Percentiles rank a stretch among this genome's conserved stretches.
Evolutionary conservation across 2,888 invertebrate species (phyloP).

Genomic region (Hydrotaea cyrtoneurina): DNA sequence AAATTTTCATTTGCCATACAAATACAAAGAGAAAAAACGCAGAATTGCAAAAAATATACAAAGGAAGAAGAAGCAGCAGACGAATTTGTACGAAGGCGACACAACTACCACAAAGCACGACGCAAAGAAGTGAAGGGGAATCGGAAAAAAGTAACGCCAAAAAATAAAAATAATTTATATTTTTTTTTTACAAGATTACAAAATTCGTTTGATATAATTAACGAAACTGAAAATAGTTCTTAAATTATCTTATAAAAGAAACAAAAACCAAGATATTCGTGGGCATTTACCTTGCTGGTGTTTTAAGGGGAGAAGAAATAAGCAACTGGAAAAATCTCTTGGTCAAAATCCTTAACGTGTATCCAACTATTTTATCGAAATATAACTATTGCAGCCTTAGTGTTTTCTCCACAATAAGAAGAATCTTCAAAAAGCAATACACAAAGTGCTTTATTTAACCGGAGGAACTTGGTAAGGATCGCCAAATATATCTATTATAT

Average conservation of each 20-base stretch:
- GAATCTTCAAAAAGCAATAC: constrained; percentile 60
- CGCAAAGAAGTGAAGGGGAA: constrained; percentile 64
- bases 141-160: constrained; percentile 66
- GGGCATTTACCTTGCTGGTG: constrained; percentile 43
- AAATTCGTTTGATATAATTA: constrained; percentile 59
- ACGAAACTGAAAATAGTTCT: constrained; percentile 54
- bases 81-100: constrained; percentile 62
- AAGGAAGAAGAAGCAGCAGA: constrained; percentile 52
- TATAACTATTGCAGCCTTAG: constrained; percentile 46
- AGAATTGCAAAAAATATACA: constrained; percentile 64
- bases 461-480: constrained; percentile 53
- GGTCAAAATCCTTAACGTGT: constrained; percentile 27
- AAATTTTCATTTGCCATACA: constrained; percentile 57
- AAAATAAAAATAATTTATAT: constrained; percentile 60
- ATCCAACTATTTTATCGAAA: constrained; percentile 17
- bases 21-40: constrained; percentile 62
- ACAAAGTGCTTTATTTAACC: constrained; percentile 64
- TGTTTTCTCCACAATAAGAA: constrained; percentile 42
- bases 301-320: neutral
- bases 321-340: constrained; percentile 35
- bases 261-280: constrained; percentile 32
- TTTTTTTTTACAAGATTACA: constrained; percentile 54
- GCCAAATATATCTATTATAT: neutral
- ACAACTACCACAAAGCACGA: constrained; percentile 36
- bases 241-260: constrained; percentile 30